Evolutionary conservation across 2,113 vertebrate species (phyloP), one percentile per base, ranked within the genome.

Genomic region (Dicaeum eximium): DNA sequence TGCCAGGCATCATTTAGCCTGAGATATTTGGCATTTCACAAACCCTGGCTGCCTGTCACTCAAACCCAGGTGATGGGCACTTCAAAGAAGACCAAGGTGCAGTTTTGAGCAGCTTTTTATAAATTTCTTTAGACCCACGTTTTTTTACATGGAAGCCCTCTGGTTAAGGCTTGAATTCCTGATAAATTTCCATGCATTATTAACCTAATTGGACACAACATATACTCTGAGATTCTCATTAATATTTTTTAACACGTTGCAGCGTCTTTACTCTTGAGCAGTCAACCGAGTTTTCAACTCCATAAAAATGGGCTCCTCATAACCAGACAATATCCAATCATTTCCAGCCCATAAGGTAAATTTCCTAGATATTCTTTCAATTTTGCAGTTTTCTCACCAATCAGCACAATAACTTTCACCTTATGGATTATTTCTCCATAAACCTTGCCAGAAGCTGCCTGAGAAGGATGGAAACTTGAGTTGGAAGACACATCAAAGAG

Each of bases 321-420:
- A 97, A 97, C 90, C 96, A 97, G 96, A 97, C 96, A 98, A 96
- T 93, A 95, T 88, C 96, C 96, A 97, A 98, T 98, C 77, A 93
- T 96, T 98, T 98, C 97, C 97, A 97, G 97, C 91, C 95, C 97
- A 98, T 98, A 97, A 98, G 95, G 96, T 97, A 97, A 96, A 97
- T 98, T 96, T 95, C 89, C 53, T 84, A 42, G 90, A 33, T 40
- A 91, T 91, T 94, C 96, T 96, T 96, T 92, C 91, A 64, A n/a
- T 97, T 96, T 96, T 94, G 89, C 93, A 92, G 77, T 95, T 95
- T 74, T 93, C 72, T 88, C 70, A 88, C 92, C 86, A 87, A 48
- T 94, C 93, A 95, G 89, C 92, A 94, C 83, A 71, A 87, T 87
- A 88, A 73, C 28, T 96, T 95, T 96, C 84, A 16, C 35, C 44